phyloP scores from a whole-genome alignment of 2,888 invertebrate species.

The Tetragnatha montana region DNA sequence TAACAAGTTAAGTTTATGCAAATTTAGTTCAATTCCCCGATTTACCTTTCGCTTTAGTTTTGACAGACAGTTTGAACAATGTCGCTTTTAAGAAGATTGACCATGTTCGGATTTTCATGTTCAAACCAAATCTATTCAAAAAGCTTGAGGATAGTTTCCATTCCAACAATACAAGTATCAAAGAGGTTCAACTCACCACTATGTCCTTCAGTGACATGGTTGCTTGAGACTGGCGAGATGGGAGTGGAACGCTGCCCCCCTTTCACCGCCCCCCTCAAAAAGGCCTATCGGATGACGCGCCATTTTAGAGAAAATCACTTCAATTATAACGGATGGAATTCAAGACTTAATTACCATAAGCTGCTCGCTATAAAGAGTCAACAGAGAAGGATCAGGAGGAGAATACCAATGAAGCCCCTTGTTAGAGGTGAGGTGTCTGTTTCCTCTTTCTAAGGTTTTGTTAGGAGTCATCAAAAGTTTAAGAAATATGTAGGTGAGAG shows the following conservation, averaged over 20 bases:
- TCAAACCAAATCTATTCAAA: too few species aligned
- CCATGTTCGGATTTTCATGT: too few species aligned
- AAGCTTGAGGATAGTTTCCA: too few species aligned
- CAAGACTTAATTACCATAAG: slow-evolving; percentile 53
- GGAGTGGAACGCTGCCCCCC: not conserved
- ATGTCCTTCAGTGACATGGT: slow-evolving; percentile 8
- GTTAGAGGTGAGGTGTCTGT: not conserved
- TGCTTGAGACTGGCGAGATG: not conserved
- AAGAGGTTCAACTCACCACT: slow-evolving; percentile 13
- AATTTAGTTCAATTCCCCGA: too few species aligned
- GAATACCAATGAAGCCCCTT: slow-evolving; percentile 51
- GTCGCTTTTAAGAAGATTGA: too few species aligned
- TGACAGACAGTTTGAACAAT: too few species aligned
- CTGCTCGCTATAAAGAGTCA: slow-evolving; percentile 17
- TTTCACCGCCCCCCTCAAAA: slow-evolving; percentile 38
- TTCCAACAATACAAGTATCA: too few species aligned
- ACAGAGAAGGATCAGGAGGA: slow-evolving; percentile 20
- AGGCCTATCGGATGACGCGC: slow-evolving; percentile 27
- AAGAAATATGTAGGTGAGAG: too few species aligned
- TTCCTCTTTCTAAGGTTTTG: not conserved
- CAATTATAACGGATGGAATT: slow-evolving; percentile 59
- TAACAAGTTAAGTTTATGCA: too few species aligned
- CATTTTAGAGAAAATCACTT: slow-evolving; percentile 60
- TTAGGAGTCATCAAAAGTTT: not conserved
- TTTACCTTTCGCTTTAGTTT: too few species aligned